phyloP scores from a whole-genome alignment of 2,113 vertebrate species.

The Sporophila hypoxantha region DNA sequence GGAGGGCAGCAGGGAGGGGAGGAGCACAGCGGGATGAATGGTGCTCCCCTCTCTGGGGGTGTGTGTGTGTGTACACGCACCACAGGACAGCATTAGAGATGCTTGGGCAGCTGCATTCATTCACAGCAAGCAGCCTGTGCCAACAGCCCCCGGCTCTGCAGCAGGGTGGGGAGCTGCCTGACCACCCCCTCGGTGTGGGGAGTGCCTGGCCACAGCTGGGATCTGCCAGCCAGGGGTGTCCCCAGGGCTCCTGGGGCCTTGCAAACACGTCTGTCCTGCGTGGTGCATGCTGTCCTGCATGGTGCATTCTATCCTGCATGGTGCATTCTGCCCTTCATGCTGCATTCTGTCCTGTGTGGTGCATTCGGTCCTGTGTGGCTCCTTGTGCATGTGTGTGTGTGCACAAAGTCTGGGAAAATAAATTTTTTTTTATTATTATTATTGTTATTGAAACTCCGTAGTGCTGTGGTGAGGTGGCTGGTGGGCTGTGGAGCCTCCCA shows the following conservation, averaged over 20 bases:
- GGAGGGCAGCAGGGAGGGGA: not conserved
- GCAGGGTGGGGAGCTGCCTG: not conserved
- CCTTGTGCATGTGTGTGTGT: no score
- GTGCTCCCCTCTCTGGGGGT: not conserved
- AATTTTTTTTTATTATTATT: not conserved
- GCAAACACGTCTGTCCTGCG: rapidly evolving
- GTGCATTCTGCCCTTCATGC: rapidly evolving
- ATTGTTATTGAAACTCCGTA: not conserved
- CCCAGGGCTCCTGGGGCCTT: not conserved
- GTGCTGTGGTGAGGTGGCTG: not conserved
- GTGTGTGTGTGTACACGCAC: rapidly evolving
- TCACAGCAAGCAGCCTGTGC: not conserved
- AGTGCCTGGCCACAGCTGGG: rapidly evolving
- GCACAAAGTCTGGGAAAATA: not conserved
- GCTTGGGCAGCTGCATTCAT: not conserved
- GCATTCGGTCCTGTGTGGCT: not conserved
- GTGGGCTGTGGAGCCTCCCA: rapidly evolving
- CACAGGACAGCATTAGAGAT: not conserved
- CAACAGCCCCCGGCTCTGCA: not conserved
- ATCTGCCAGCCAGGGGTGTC: not conserved
- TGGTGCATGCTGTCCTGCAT: rapidly evolving
- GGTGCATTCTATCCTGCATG: rapidly evolving
- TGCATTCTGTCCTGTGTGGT: not conserved
- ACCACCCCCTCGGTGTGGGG: rapidly evolving
- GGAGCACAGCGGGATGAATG: not conserved